Base-by-base conservation (phyloP, 2,113 vertebrate genomes). In the Alethe castanea region DNA sequence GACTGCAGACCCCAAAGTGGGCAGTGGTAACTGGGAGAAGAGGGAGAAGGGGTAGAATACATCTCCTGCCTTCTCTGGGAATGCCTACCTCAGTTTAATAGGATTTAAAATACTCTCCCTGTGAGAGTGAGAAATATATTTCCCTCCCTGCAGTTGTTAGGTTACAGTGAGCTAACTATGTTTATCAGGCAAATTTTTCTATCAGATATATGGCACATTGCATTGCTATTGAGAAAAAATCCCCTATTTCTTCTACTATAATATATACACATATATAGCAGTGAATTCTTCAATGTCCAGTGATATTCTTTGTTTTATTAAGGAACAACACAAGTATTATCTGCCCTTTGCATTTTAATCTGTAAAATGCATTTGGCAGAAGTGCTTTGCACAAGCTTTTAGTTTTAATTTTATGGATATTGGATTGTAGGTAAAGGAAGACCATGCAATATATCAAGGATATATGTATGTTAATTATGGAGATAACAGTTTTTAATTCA, bases 371-470 rank as follows among this genome's bases (percentile, higher is more conserved):
- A 78, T 60, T 86, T 81, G 50, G 67, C 47, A 86, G 65, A 90
- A 95, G 48, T 90, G 56, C 52, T 94, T 92, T 86, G 60, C n/a
- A 36, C 31, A 92, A 71, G 20, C 48, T 86, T 92, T 93, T 90
- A 23, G 29, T 94, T 94, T 93, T 38, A 90, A 52, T 92, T 88
- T 95, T 86, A 83, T 56, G 44, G 82, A 38, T 77, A 64, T 60
- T 81, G 81, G 40, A 86, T 86, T 90, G 74, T 38, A 88, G 57
- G 71, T 78, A 93, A 88, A 95, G 26, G 44, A 94, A 88, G 71
- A 78, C 36, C 16, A 22, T 29, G 29, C 14, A 65, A 33, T 89
- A 72, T 5, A 53, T 88, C 56, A 70, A 90, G 47, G 60, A 67
- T 70, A 56, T 83, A 54, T 53, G 14, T 47, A 35, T 77, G 35